Conservation (phyloP, 2,113 vertebrate genomes). For the Rafetus swinhoei region DNA sequence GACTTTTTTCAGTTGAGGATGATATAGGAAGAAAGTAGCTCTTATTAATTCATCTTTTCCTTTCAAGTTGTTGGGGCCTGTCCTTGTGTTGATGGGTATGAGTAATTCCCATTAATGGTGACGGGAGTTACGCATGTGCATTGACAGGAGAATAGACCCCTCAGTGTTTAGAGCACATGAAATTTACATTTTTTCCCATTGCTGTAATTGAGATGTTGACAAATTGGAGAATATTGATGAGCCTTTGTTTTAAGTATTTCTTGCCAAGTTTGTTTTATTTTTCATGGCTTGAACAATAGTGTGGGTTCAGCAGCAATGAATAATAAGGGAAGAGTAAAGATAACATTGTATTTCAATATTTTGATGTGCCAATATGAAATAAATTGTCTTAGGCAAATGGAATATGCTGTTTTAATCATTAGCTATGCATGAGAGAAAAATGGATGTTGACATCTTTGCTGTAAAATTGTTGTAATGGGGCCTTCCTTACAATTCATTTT, state of each 20-base stretch:
- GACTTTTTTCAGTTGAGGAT: slow-evolving; percentile 74
- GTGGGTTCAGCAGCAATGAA: slow-evolving; percentile 81
- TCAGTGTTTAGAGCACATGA: slow-evolving; percentile 82
- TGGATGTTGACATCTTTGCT: slow-evolving; percentile 89
- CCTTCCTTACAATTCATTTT: slow-evolving; percentile 88
- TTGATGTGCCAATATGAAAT: slow-evolving; percentile 86
- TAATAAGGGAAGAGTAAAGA: slow-evolving; percentile 81
- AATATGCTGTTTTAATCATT: slow-evolving; percentile 88
- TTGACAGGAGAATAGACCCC: slow-evolving; percentile 82
- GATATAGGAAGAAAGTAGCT: slow-evolving; percentile 71
- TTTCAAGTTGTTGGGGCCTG: slow-evolving; percentile 75
- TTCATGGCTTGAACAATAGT: slow-evolving; percentile 83
- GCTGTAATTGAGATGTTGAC: slow-evolving; percentile 87
- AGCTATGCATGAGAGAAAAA: slow-evolving; percentile 89
- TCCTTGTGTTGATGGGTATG: slow-evolving; percentile 81
- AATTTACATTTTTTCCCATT: slow-evolving; percentile 84
- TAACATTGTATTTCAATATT: slow-evolving; percentile 86
- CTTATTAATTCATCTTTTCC: slow-evolving; percentile 73
- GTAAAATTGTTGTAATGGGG: slow-evolving; percentile 87
- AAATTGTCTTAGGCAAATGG: slow-evolving; percentile 86
- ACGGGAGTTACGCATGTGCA: slow-evolving; percentile 81
- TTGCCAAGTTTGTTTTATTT: slow-evolving; percentile 86
- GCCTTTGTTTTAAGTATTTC: slow-evolving; percentile 84
- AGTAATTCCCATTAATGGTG: slow-evolving; percentile 82
- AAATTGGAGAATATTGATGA: slow-evolving; percentile 86